Evolutionary conservation across 2,113 vertebrate genomes (phyloP).

Genomic region (Ciconia boyciana): DNA sequence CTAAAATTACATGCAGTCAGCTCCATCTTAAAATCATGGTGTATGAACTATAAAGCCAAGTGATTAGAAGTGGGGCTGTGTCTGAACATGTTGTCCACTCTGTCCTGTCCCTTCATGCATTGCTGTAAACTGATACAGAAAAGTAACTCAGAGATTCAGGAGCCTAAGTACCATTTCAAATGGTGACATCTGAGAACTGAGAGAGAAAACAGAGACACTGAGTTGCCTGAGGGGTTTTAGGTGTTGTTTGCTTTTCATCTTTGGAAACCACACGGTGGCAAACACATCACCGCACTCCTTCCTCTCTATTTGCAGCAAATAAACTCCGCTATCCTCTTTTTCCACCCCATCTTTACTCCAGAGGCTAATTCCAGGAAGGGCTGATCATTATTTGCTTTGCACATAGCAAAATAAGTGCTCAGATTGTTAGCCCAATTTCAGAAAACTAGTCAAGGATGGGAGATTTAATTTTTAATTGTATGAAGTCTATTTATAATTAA

Average conservation of each 20-base stretch:
- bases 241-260: background rate
- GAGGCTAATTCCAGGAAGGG: background rate
- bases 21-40: background rate
- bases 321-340: background rate
- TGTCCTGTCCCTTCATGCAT: background rate
- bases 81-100: background rate
- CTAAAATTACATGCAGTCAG: background rate
- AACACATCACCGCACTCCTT: background rate
- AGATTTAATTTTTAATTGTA: slow-evolving; percentile 13
- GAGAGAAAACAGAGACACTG: background rate
- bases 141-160: background rate
- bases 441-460: background rate
- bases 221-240: background rate
- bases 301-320: background rate
- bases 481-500: slow-evolving; percentile 1
- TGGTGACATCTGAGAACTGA: background rate
- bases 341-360: background rate
- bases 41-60: background rate
- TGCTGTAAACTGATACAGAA: background rate
- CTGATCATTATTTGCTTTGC: background rate
- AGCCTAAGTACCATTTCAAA: background rate
- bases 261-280: accelerated
- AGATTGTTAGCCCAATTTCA: background rate
- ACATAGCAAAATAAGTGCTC: background rate
- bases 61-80: background rate